phyloP scores from a whole-genome alignment of 1,140 invertebrate species.

The Cyclina sinensis region DNA sequence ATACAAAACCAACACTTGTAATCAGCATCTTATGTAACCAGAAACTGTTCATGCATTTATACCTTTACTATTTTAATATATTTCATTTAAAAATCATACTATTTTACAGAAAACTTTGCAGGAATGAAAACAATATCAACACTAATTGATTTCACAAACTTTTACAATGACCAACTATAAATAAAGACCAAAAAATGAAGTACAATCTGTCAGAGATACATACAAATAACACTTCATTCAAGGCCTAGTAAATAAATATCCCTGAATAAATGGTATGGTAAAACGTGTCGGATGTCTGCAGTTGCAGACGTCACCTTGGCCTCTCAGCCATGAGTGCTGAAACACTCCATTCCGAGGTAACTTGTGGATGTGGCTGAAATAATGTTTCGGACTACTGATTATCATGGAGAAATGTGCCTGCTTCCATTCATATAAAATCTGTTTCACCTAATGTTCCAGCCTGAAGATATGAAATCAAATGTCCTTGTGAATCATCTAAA shows the following conservation, averaged over 20 bases:
- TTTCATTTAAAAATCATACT: too few species aligned
- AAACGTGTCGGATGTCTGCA: neutral
- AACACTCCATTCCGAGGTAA: neutral
- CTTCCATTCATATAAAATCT: neutral
- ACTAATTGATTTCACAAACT: neutral
- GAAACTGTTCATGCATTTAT: too few species aligned
- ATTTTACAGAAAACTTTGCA: too few species aligned
- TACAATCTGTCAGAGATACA: neutral
- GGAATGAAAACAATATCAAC: too few species aligned
- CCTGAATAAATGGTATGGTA: neutral
- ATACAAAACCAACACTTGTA: too few species aligned
- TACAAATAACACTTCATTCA: neutral
- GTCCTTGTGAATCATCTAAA: too few species aligned
- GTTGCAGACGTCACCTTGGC: neutral
- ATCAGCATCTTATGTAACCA: too few species aligned
- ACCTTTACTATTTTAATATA: too few species aligned
- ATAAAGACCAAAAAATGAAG: neutral
- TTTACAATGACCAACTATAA: neutral
- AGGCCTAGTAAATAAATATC: neutral
- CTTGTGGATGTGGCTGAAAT: neutral
- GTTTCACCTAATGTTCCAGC: constrained; percentile 15
- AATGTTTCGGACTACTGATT: neutral
- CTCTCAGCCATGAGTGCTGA: neutral
- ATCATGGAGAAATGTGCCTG: neutral
- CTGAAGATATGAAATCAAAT: too few species aligned